Conservation (phyloP, 2,113 vertebrate genomes). For the Pithys albifrons region DNA sequence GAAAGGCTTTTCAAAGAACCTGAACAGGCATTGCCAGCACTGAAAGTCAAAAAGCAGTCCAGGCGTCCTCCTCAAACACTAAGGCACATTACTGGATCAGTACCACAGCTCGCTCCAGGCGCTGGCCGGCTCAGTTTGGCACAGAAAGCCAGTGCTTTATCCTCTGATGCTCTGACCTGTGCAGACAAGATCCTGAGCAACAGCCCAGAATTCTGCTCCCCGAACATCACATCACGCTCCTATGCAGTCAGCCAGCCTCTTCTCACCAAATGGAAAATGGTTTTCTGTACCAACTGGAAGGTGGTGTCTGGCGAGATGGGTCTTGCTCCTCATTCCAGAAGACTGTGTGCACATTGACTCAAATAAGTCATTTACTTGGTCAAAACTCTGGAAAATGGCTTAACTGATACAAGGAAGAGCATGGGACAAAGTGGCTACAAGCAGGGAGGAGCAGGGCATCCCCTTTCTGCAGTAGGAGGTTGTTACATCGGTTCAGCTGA, state of each 20-base stretch:
- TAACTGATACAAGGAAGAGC: background rate
- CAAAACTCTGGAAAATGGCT: background rate
- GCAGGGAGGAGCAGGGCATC: background rate
- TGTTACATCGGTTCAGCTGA: background rate
- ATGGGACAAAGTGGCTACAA: background rate
- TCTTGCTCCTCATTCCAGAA: background rate
- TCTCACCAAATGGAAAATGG: background rate
- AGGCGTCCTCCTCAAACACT: background rate
- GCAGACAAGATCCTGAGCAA: background rate
- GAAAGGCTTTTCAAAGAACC: background rate
- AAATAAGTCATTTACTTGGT: background rate
- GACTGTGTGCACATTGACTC: too few species aligned
- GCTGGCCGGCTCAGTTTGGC: fast-evolving
- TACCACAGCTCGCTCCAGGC: fast-evolving
- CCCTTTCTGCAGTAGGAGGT: background rate
- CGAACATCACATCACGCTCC: fast-evolving
- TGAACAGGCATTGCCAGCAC: background rate
- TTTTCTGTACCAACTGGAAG: background rate
- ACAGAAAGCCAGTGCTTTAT: background rate
- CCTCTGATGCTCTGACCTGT: background rate
- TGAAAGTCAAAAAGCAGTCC: background rate
- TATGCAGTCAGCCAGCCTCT: background rate
- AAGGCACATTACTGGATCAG: background rate
- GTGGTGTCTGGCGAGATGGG: background rate
- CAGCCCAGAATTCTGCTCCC: background rate